These are phyloP conservation scores for Catharus ustulatus DNA, from an alignment of 2,797 vertebrate genomes.

Conservation along the genomic window DNA sequence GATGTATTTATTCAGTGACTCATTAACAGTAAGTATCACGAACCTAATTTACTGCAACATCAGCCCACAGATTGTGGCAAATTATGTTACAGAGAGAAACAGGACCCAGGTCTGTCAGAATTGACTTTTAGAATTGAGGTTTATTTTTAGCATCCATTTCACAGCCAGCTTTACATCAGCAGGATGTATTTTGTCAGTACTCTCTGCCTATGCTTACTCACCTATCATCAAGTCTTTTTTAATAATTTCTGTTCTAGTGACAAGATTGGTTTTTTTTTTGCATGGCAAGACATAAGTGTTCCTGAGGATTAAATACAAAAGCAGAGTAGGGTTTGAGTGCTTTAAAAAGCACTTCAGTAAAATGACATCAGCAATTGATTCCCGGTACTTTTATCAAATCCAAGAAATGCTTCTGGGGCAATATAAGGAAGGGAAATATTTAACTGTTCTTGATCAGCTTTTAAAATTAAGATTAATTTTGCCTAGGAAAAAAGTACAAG, in stretches of 20 bases:
- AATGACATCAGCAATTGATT: background rate
- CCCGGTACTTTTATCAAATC: background rate
- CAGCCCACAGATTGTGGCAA: conserved; percentile 66
- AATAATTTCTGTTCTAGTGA: background rate
- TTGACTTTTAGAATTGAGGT: conserved; percentile 54
- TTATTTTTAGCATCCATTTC: conserved; percentile 56
- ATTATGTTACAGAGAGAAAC: conserved; percentile 57
- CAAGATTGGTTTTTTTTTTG: background rate
- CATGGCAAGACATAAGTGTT: background rate
- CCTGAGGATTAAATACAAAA: background rate
- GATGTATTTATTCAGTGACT: conserved; percentile 67
- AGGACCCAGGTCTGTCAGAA: conserved; percentile 55
- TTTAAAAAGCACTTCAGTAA: background rate
- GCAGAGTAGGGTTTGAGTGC: background rate
- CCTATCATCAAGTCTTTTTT: background rate
- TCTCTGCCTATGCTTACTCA: background rate
- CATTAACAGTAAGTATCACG: conserved; percentile 68
- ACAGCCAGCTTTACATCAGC: conserved; percentile 37
- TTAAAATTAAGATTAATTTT: background rate
- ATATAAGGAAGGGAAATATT: background rate
- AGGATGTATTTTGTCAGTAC: background rate
- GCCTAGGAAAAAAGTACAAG: background rate
- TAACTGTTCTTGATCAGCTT: background rate
- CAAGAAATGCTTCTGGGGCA: background rate
- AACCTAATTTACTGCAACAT: conserved; percentile 73